Conservation (phyloP, 1,140 invertebrate genomes). For the Cardiocondyla obscurior region DNA sequence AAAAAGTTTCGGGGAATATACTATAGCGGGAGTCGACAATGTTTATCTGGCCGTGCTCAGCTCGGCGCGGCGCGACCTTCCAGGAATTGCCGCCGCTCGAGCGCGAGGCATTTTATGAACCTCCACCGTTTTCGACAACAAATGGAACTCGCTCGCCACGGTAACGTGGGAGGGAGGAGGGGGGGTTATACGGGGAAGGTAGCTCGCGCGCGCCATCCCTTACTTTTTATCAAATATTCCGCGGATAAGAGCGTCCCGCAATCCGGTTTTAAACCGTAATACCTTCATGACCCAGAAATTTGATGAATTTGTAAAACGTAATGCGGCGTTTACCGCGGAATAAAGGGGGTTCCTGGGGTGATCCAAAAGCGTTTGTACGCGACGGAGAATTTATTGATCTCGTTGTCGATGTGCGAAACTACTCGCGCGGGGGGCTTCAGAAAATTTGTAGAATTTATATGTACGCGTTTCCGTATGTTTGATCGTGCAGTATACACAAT, state of each 20-base stretch:
- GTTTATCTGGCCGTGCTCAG: not conserved
- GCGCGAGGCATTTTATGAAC: not conserved
- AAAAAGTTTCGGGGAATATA: slow-evolving; percentile 16
- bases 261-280: slow-evolving; percentile 3
- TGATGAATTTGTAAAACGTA: slow-evolving; percentile 19
- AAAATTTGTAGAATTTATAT: not conserved
- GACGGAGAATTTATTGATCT: not conserved
- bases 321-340: not conserved
- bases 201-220: not conserved
- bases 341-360: not conserved
- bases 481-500: not conserved
- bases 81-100: not conserved
- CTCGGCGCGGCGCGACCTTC: not conserved
- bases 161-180: not conserved
- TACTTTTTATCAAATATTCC: slow-evolving; percentile 15
- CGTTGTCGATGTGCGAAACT: not conserved
- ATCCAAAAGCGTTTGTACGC: slow-evolving; percentile 1
- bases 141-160: not conserved
- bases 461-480: not conserved
- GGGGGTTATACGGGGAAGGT: no score
- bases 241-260: not conserved
- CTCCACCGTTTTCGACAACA: slow-evolving; percentile 1
- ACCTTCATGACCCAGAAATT: not conserved
- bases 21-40: slow-evolving; percentile 1
- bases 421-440: not conserved